These are phyloP conservation scores for Lepus americanus DNA, from an alignment of 2,113 vertebrate species.

Conservation along the genomic window DNA sequence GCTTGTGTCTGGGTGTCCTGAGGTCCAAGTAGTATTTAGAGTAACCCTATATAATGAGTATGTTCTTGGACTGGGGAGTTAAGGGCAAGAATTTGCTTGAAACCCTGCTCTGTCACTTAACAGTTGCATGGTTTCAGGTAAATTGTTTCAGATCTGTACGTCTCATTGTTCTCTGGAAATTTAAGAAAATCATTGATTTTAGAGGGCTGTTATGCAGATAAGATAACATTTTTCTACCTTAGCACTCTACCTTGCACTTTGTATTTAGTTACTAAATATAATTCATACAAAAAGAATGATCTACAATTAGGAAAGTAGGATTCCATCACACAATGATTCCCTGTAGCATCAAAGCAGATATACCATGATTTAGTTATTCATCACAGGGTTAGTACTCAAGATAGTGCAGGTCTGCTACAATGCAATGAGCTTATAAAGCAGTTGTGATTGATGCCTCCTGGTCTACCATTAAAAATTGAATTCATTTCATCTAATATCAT, in stretches of 20 bases:
- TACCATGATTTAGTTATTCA: background rate
- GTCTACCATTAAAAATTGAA: conserved; percentile 57
- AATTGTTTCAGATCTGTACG: background rate
- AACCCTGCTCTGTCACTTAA: background rate
- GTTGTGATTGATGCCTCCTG: conserved; percentile 13
- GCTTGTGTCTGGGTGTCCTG: background rate
- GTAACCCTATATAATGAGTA: background rate
- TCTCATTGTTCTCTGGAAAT: conserved; percentile 25
- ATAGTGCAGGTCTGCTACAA: conserved; percentile 8
- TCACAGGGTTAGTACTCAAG: background rate
- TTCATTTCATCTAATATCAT: conserved; percentile 56
- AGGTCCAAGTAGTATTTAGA: background rate
- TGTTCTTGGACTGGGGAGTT: background rate
- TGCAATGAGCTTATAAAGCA: conserved; percentile 7
- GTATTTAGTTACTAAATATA: background rate
- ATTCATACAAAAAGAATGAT: background rate
- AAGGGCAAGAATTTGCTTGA: background rate
- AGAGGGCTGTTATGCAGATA: background rate
- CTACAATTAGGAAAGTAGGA: background rate
- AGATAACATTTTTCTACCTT: background rate
- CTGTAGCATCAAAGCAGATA: background rate
- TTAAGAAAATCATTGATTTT: background rate
- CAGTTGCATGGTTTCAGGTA: background rate
- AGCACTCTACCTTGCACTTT: background rate
- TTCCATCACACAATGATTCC: background rate